Evolutionary conservation across 2,797 vertebrate genomes (phyloP).

Genomic region (Cyclura pinguis): DNA sequence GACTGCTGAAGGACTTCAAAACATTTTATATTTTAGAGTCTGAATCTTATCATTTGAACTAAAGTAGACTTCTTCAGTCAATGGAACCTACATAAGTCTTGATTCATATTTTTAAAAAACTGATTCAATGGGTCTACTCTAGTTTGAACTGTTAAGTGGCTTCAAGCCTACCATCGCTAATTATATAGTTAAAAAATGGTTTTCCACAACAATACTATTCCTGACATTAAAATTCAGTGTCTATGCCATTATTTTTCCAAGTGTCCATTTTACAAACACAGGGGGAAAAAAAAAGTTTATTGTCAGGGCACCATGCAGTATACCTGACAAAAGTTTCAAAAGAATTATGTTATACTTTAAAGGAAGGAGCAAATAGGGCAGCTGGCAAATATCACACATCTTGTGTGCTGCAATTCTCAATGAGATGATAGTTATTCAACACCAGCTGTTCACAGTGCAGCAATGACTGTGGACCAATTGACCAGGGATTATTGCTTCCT

Average conservation of each 20-base stretch:
- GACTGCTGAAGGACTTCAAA: neutral
- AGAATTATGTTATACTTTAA: slow-evolving; percentile 25
- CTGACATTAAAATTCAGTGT: neutral
- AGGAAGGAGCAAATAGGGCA: slow-evolving; percentile 45
- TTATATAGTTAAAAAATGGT: neutral
- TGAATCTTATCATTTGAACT: no score
- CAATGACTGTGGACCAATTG: slow-evolving; percentile 64
- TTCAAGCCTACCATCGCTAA: neutral
- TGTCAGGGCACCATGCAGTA: neutral
- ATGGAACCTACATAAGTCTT: no score
- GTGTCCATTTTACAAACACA: neutral
- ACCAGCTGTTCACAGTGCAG: slow-evolving; percentile 67
- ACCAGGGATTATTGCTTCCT: slow-evolving; percentile 64
- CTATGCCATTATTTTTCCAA: neutral
- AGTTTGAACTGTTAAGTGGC: no score
- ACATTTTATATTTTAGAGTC: neutral
- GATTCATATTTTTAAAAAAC: no score
- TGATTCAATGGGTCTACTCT: no score
- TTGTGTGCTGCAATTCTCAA: slow-evolving; percentile 49
- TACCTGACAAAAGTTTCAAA: slow-evolving; percentile 5
- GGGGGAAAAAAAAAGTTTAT: neutral
- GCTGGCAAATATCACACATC: slow-evolving; percentile 57
- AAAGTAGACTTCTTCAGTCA: no score
- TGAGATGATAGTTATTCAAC: slow-evolving; percentile 52
- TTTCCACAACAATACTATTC: neutral